phyloP scores from a whole-genome alignment of 2,113 vertebrate species.

The Pandion haliaetus region DNA sequence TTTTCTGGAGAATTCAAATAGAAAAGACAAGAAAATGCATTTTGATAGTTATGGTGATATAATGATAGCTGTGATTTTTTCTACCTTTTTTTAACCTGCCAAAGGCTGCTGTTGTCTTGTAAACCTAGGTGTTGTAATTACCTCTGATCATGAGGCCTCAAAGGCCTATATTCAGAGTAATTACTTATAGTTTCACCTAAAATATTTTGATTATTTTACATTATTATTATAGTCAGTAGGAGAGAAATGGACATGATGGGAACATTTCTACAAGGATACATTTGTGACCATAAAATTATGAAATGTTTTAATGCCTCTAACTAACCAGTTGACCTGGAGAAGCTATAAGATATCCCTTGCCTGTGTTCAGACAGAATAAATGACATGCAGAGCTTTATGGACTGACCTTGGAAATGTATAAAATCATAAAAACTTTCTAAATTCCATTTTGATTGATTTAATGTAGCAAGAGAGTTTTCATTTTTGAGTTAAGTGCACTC shows the following conservation, averaged over 20 bases:
- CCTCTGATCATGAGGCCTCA: background rate
- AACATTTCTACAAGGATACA: background rate
- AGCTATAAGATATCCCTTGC: background rate
- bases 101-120: background rate
- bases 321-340: background rate
- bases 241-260: background rate
- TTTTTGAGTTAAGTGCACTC: background rate
- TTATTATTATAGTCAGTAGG: background rate
- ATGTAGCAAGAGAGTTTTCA: background rate
- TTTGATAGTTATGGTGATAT: background rate
- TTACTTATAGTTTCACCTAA: background rate
- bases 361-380: background rate
- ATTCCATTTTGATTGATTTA: background rate
- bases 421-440: background rate
- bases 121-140: background rate
- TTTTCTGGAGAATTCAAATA: background rate
- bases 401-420: background rate
- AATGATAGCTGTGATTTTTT: background rate
- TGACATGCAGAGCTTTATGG: background rate
- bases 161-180: background rate
- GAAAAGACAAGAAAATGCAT: background rate
- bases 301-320: background rate
- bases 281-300: background rate
- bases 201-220: background rate
- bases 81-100: background rate